phyloP scores from a whole-genome alignment of 2,888 invertebrate species.

The Drosophila antonietae region DNA sequence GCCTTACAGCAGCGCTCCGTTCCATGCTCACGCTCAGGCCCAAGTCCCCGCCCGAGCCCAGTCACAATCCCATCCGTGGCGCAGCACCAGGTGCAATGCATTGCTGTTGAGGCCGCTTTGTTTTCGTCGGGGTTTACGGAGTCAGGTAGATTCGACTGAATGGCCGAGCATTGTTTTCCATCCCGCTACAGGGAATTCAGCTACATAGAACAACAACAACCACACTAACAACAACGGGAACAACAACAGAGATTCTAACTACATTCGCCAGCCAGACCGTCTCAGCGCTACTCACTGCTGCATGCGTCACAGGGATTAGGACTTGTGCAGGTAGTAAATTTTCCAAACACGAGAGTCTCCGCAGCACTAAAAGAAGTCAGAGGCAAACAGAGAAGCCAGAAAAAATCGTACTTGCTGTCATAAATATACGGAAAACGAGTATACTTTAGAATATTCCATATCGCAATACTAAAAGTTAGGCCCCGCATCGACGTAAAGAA shows the following conservation, averaged over 20 bases:
- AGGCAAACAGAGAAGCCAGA: slow-evolving; percentile 9
- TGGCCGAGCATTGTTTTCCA: slow-evolving; percentile 65
- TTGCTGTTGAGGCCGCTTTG: slow-evolving; percentile 51
- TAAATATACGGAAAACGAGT: neutral
- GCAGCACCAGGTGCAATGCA: slow-evolving; percentile 71
- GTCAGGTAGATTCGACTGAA: slow-evolving; percentile 74
- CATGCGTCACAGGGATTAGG: slow-evolving; percentile 78
- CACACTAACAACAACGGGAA: slow-evolving; percentile 5
- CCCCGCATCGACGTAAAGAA: too few species aligned
- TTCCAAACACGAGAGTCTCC: slow-evolving; percentile 59
- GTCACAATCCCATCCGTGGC: slow-evolving; percentile 29
- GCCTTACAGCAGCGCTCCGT: slow-evolving; percentile 13
- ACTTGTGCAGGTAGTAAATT: slow-evolving; percentile 69
- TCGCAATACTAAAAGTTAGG: neutral
- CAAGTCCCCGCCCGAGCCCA: slow-evolving; percentile 1
- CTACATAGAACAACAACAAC: slow-evolving; percentile 15
- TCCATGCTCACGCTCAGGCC: slow-evolving; percentile 19
- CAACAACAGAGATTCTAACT: slow-evolving; percentile 17
- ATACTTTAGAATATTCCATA: neutral
- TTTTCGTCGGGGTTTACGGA: slow-evolving; percentile 50
- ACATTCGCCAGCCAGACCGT: slow-evolving; percentile 16
- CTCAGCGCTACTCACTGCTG: slow-evolving; percentile 22
- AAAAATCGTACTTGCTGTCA: slow-evolving; percentile 10
- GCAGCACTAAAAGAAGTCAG: slow-evolving; percentile 36
- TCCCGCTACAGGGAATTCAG: slow-evolving; percentile 49